Conservation (phyloP, 2,113 vertebrate species). For the Ardeotis arabs region DNA sequence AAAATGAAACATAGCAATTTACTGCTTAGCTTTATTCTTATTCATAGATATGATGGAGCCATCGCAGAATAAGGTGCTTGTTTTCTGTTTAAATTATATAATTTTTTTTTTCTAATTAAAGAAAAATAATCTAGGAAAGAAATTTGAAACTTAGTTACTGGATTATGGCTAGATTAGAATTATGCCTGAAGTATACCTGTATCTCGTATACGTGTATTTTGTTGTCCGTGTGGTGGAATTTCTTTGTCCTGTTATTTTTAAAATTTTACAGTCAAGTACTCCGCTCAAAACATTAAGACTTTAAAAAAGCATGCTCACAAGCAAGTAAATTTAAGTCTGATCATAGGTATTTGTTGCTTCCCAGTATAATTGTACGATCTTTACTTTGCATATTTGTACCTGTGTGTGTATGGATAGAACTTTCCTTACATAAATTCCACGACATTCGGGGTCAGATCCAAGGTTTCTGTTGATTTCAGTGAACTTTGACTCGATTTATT, state of each 20-base stretch:
- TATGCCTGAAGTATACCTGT: not conserved
- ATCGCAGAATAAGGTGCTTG: not conserved
- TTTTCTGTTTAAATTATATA: not conserved
- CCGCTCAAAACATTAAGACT: not conserved
- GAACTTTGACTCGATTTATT: not conserved
- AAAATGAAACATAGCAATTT: not conserved
- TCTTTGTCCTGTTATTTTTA: not conserved
- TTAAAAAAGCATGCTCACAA: not conserved
- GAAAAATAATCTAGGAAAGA: not conserved
- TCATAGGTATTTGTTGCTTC: not conserved
- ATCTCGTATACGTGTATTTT: not conserved
- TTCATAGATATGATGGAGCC: not conserved
- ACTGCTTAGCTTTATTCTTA: not conserved
- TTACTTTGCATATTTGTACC: not conserved
- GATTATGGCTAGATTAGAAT: not conserved
- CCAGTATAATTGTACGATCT: not conserved
- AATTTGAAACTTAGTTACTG: not conserved
- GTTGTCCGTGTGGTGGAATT: not conserved
- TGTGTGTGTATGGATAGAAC: not conserved
- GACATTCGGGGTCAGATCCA: not conserved
- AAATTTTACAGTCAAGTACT: not conserved
- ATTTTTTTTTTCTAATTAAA: not conserved
- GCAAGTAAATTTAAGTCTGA: not conserved
- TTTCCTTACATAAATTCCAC: not conserved
- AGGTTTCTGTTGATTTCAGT: not conserved